Conservation (phyloP, 2,113 vertebrate species). For the Pheucticus melanocephalus region DNA sequence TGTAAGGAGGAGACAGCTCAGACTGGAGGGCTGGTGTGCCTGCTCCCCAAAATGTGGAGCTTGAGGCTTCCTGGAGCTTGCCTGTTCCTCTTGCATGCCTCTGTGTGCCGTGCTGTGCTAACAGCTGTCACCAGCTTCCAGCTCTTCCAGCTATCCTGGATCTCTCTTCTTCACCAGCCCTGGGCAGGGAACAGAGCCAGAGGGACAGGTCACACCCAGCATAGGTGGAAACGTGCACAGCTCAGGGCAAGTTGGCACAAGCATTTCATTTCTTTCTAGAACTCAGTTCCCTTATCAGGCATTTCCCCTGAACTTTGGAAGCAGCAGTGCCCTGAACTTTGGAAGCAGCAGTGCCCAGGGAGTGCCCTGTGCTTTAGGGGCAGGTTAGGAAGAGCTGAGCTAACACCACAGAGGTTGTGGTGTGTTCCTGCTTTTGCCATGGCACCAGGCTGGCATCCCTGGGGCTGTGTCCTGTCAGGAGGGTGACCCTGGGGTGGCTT, state of each 20-base stretch:
- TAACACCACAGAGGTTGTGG: fast-evolving
- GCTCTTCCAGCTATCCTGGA: background rate
- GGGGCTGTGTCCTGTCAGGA: background rate
- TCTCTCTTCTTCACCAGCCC: background rate
- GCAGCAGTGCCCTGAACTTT: background rate
- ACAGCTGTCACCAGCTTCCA: constrained; percentile 2
- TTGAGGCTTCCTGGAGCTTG: background rate
- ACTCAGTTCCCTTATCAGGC: background rate
- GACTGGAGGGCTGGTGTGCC: background rate
- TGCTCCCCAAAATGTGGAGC: background rate
- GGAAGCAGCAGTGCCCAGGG: background rate
- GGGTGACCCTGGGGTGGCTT: background rate
- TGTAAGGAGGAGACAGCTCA: background rate
- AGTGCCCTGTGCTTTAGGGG: background rate
- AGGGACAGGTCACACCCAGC: background rate
- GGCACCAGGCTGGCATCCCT: background rate
- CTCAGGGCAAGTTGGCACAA: background rate
- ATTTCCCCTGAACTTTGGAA: background rate
- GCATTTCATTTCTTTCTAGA: background rate
- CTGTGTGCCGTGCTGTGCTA: constrained; percentile 45
- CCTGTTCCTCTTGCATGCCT: constrained; percentile 36
- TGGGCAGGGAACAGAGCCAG: background rate
- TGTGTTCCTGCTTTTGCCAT: background rate
- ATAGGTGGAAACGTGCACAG: fast-evolving
- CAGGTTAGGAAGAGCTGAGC: background rate